Evolutionary conservation across 2,797 vertebrate genomes (phyloP), one percentile per base, ranked within the genome.

Genomic region (Melanotaenia boesemani): DNA sequence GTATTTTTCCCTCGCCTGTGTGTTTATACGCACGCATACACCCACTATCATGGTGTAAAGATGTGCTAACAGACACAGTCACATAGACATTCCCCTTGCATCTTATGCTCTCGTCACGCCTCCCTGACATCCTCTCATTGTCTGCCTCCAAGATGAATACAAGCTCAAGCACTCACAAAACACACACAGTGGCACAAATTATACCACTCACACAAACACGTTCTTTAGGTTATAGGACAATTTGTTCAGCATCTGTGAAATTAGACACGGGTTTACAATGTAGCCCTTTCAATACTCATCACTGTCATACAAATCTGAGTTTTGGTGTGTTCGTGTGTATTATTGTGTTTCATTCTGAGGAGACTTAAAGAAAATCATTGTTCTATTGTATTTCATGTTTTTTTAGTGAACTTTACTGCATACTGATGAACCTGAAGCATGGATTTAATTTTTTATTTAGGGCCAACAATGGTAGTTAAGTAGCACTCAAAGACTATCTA

Each of bases 161-260:
- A 82, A 85, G 77, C 63, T 30, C 60, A 28, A 36, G 13, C 39
- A 41, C 39, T 13, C 39, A 41, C 13, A 41, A 52, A 22, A 76
- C 59, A 76, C 71, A 70, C 74, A 48, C 68, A 82, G 41, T 52
- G 0, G 55, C 81, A 80, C 80, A 91, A 88, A 91, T 89, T 87
- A 88, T 52, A 81, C 70, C 74, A 75, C 70, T 50, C 67, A 12
- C 78, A 84, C 68, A 58, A 86, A 80, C 85, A 86, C 74, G 37
- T 83, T 90, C 84, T 88, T 89, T 86, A 90, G 86, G 87, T 88
- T 86, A 70, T 83, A 87, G 83, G 89, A 92, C 86, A 91, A 92
- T 93, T 92, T 92, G 91, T 92, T 92, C 90, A 93, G 90, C 83
- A 86, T 91, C 89, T 92, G 89, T 93, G 91, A 92, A 92, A 93